Evolutionary conservation across 1,140 invertebrate genomes (phyloP), one percentile per base, ranked within the genome.

Genomic region (Drosophila equinoxialis): DNA sequence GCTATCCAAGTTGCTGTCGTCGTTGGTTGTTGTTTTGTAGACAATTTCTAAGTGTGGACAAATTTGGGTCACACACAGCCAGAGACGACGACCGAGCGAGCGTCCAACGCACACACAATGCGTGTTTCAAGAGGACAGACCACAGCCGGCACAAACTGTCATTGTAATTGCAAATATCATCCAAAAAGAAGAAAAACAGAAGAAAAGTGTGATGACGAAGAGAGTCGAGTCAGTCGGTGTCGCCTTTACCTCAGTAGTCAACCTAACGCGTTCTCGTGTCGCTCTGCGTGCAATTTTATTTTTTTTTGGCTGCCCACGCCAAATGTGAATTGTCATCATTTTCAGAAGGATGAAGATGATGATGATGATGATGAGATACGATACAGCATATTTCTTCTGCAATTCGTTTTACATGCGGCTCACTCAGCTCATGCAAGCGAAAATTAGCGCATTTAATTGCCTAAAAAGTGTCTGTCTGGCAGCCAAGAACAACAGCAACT

Each of bases 131-230:
- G 45, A 11, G 45, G 67, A 39, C 61, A 65, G 67, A 11, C 63
- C 41, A 51, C 45, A 55, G 39, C 58, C 65, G 41, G 65, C 69
- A 79, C 74, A 70, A 72, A 81, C 82, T 90, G 87, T 90, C 87
- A 90, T 90, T 90, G 87, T 90, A 90, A 90, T 90, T 90, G 87
- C 87, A 90, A 90, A 90, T 90, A 90, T 84, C 81, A 71, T 42
- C 77, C 73, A 68, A 76, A 77, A 72, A 30, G 30, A 72, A 30
- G 30, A 30, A 30, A 26, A 30, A 30, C 30, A 30, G 30, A 30
- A 30, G 30, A 30, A 30, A 76, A 72, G 42, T 51, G 62, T 65
- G 35, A 39, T 62, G 65, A 62, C 11, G 54, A 57, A 74, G 65
- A 64, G 60, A 59, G 17, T 41, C 60, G n/a, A 61, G 74, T 51